A percentile compares a stretch with the other conserved stretches of the same genome.
Evolutionary conservation across 2,888 invertebrate genomes (phyloP).

Genomic region (Aelia acuminata): DNA sequence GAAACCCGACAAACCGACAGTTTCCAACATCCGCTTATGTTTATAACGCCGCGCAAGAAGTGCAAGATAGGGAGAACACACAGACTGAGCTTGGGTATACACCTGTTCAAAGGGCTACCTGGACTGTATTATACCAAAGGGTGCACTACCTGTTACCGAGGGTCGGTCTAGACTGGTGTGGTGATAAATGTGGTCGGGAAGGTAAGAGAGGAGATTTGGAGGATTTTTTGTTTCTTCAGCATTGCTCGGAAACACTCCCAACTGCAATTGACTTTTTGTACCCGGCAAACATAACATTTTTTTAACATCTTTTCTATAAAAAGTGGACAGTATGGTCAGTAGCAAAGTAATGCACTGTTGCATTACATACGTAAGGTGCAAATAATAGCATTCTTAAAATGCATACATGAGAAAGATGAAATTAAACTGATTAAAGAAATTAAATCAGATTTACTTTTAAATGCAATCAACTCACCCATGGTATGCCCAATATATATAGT

Average conservation of each 20-base stretch:
- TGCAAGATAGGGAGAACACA: not conserved
- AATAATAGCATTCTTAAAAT: no score
- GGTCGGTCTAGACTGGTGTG: constrained; percentile 14
- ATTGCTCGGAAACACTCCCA: not conserved
- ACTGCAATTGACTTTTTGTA: no score
- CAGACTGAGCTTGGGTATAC: not conserved
- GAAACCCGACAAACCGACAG: not conserved
- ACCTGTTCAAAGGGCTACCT: not conserved
- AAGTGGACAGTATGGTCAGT: no score
- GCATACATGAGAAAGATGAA: no score
- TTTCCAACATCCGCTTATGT: not conserved
- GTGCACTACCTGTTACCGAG: not conserved
- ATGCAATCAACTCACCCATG: no score
- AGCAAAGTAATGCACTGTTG: no score
- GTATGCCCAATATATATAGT: no score
- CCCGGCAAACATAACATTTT: no score
- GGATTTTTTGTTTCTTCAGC: not conserved
- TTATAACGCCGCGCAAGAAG: not conserved
- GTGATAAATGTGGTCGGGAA: not conserved
- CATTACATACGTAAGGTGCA: no score
- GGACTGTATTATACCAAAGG: not conserved
- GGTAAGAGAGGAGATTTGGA: not conserved
- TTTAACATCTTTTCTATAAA: no score
- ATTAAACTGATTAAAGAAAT: no score
- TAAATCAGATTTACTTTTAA: no score